phyloP scores from a whole-genome alignment of 2,888 invertebrate genomes.

The Diaphora mendica region DNA sequence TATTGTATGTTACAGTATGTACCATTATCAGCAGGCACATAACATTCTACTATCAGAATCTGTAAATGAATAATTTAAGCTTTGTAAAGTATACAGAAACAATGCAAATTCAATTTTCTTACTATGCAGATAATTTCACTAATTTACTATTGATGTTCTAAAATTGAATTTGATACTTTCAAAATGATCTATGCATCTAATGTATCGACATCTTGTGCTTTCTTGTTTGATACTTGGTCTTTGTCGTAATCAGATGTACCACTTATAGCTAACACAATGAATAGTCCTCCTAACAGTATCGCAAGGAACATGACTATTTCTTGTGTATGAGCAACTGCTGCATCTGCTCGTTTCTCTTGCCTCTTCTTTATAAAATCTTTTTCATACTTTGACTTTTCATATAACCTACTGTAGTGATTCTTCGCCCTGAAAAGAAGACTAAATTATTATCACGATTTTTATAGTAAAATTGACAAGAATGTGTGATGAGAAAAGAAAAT shows the following conservation, averaged over 20 bases:
- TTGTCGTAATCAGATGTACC: constrained; percentile 70
- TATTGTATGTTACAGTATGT: no score
- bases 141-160: not conserved
- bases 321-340: constrained; percentile 51
- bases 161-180: not conserved
- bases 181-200: not conserved
- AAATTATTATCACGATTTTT: not conserved
- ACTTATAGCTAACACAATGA: constrained; percentile 58
- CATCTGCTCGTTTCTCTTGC: constrained; percentile 46
- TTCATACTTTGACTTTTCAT: constrained; percentile 65
- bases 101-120: not conserved
- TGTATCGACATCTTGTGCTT: constrained; percentile 8
- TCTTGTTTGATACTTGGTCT: not conserved
- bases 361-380: constrained; percentile 60
- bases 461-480: not conserved
- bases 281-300: constrained; percentile 56
- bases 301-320: constrained; percentile 64
- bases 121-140: not conserved
- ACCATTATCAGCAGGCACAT: no score
- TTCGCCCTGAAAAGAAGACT: constrained; percentile 72
- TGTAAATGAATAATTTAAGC: not conserved
- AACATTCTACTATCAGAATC: no score
- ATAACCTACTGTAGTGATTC: constrained; percentile 81
- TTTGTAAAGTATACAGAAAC: not conserved
- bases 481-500: not conserved